Base-by-base conservation (phyloP, 1,140 invertebrate species). In the Asbolus verrucosus region DNA sequence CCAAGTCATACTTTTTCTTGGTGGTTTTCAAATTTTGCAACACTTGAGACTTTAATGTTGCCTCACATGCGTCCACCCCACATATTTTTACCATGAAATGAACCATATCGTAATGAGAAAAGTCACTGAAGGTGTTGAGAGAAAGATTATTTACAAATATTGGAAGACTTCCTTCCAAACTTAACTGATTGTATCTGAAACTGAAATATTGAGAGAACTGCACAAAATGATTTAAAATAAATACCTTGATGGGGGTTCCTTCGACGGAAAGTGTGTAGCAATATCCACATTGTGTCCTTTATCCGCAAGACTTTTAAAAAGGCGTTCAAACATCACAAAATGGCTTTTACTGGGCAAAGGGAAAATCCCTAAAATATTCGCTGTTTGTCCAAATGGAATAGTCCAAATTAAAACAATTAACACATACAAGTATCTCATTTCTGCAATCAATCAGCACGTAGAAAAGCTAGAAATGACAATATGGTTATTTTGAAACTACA, bases 201-300 rank as follows among this genome's bases (percentile, higher is more conserved):
- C 19, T 15, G 2, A 6, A 39, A 39, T 63, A 38, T n/a, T 16
- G 13, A 31, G n/a, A n/a, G n/a, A n/a, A n/a, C n/a, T n/a, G 16
- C 2, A 36, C 18, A 62, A 19, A 0, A 18, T 13, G 30, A 43
- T 30, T 30, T 36, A 6, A 36, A 36, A 36, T 36, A n/a, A 13
- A 54, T 54, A 54, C 46, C 46, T 27, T 6, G 19, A 2, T 11
- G 46, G 21, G 1, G 83, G 77, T 24, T 85, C 79, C 27, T 81
- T 74, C 30, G 82, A 76, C 67, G 85, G 84, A 66, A 90, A 91
- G 74, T 88, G 85, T 21, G 86, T 90, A 8, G 92, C 78, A 8
- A 92, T 86, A 0, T 90, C 91, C 6, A 94, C 70, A 6, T 90
- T 81, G 73, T 93, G 90, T 18, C 90, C 90, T 9, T 86, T 84